Evolutionary conservation across 2,797 vertebrate genomes (phyloP).

Genomic region (Neosilurus hyrtlii): DNA sequence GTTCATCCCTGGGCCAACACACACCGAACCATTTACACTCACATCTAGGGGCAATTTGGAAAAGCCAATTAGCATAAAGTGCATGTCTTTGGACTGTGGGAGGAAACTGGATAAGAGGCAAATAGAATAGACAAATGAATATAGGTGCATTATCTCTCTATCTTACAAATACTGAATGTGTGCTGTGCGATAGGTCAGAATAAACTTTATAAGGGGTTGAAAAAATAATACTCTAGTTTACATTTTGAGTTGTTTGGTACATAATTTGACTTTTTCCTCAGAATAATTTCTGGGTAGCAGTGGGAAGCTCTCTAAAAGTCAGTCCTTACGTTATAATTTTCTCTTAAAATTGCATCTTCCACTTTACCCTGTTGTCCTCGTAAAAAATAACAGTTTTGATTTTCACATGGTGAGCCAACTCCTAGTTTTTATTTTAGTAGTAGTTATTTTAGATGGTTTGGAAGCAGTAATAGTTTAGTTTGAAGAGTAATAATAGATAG

Average conservation of each 20-base stretch:
- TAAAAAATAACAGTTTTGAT: neutral
- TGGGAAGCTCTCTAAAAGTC: neutral
- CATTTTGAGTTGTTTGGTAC: neutral
- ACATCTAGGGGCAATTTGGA: too few species aligned
- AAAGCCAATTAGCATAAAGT: too few species aligned
- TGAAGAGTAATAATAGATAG: constrained; percentile 4
- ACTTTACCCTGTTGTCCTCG: too few species aligned
- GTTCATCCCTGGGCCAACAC: too few species aligned
- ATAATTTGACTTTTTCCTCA: neutral
- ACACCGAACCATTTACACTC: too few species aligned
- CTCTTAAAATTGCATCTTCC: neutral
- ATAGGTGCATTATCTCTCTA: too few species aligned
- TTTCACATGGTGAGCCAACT: neutral
- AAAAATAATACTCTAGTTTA: too few species aligned
- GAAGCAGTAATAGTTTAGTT: neutral
- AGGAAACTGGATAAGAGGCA: too few species aligned
- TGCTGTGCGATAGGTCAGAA: neutral
- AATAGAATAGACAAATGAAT: too few species aligned
- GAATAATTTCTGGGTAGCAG: neutral
- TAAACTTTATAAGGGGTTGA: neutral
- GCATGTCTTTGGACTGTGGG: too few species aligned
- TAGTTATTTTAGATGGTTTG: neutral
- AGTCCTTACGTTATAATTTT: neutral
- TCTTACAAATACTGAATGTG: too few species aligned
- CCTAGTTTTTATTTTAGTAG: neutral